Percentiles rank a stretch among this genome's conserved stretches.
These are phyloP conservation scores for Drosophila prosaltans DNA, from an alignment of 1,140 invertebrate genomes.

Conservation along the genomic window DNA sequence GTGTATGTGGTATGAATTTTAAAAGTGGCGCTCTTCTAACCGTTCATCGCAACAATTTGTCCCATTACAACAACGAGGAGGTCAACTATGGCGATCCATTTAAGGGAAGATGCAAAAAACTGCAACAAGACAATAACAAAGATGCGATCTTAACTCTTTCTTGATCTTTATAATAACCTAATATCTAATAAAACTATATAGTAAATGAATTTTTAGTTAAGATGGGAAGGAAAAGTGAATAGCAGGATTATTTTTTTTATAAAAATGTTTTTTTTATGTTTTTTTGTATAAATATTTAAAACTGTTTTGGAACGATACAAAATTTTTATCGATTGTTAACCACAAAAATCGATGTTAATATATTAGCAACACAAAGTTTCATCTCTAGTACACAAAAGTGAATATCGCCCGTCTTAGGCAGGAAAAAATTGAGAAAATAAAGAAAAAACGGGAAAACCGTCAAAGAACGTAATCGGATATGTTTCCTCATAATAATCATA, in stretches of 20 bases:
- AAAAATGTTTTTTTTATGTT: too few species aligned
- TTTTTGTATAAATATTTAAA: too few species aligned
- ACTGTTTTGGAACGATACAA: too few species aligned
- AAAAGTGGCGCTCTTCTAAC: slow-evolving; percentile 69
- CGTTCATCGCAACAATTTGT: slow-evolving; percentile 65
- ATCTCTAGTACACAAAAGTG: not conserved
- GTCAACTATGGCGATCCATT: slow-evolving; percentile 54
- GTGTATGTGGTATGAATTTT: slow-evolving; percentile 61
- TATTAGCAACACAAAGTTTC: not conserved
- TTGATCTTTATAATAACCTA: too few species aligned
- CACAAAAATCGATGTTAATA: too few species aligned
- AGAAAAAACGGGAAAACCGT: not conserved
- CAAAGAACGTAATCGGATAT: not conserved
- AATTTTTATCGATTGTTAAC: not conserved
- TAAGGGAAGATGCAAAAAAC: slow-evolving; percentile 35
- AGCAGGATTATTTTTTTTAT: too few species aligned
- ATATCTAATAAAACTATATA: too few species aligned
- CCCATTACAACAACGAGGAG: slow-evolving; percentile 54
- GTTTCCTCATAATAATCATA: slow-evolving; percentile 17
- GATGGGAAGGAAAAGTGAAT: too few species aligned
- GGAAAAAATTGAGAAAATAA: not conserved
- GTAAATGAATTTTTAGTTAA: too few species aligned
- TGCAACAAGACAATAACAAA: slow-evolving; percentile 15
- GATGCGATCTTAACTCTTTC: too few species aligned
- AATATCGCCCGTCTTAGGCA: not conserved